Conservation (phyloP, 2,888 invertebrate genomes). For the Amiota communis region DNA sequence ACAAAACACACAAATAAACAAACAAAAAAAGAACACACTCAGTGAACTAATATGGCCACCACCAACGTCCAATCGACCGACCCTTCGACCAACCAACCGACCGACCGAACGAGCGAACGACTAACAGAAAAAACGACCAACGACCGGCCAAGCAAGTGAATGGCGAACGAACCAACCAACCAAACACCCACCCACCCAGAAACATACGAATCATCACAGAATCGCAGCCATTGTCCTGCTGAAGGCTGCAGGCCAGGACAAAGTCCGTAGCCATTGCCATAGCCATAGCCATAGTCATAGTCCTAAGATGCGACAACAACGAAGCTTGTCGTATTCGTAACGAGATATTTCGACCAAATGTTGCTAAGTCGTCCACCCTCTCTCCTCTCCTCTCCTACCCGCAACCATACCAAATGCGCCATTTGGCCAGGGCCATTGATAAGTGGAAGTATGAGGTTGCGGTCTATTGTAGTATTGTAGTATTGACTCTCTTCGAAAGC, state of each 20-base stretch:
- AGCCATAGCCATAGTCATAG: constrained; percentile 30
- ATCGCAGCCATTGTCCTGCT: constrained; percentile 57
- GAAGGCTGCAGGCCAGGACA: background rate
- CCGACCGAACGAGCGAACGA: background rate
- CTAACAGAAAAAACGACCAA: background rate
- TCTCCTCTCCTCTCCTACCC: no score
- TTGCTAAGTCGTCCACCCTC: background rate
- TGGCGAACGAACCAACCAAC: constrained; percentile 13
- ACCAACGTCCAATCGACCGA: constrained; percentile 10
- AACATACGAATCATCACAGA: constrained; percentile 42
- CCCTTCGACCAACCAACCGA: constrained; percentile 15
- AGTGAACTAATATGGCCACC: background rate
- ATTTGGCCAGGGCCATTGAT: no score
- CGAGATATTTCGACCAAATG: constrained; percentile 3
- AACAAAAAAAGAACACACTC: background rate
- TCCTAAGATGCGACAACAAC: constrained; percentile 4
- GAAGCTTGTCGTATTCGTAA: no score
- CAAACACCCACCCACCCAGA: constrained; percentile 8
- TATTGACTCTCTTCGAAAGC: no score
- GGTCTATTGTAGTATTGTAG: no score
- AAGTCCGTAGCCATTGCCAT: background rate
- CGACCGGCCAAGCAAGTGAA: constrained; percentile 15
- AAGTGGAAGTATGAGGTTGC: no score
- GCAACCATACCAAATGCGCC: no score
- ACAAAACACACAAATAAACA: background rate